Conservation (phyloP, 2,888 invertebrate species). For the Coecobrya sp. region DNA sequence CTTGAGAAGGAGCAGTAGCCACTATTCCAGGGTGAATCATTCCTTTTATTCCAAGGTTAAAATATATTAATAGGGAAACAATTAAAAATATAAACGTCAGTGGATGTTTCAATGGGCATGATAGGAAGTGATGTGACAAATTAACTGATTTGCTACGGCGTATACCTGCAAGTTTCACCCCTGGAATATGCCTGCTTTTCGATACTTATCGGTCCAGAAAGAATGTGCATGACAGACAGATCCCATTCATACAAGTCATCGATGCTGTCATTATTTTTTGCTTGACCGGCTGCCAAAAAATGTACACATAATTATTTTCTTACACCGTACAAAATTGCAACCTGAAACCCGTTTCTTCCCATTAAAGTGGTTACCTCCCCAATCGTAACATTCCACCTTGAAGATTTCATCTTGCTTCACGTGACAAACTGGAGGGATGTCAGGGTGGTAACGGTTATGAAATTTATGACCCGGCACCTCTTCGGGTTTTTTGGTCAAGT, state of each 20-base stretch:
- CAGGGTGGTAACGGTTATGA: conserved; percentile 16
- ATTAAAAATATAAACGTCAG: background rate
- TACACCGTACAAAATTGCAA: background rate
- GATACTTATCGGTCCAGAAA: conserved; percentile 82
- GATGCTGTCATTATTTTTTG: conserved; percentile 79
- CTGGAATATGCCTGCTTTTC: conserved; percentile 84
- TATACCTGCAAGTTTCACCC: conserved; percentile 75
- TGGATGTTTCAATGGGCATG: too few species aligned
- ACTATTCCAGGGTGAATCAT: conserved; percentile 83
- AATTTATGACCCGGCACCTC: background rate
- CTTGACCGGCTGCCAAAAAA: conserved; percentile 78
- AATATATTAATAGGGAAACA: background rate
- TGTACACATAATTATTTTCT: too few species aligned
- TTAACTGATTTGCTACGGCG: background rate
- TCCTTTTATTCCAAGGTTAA: conserved; percentile 45
- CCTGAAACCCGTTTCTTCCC: too few species aligned
- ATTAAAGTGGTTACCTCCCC: conserved; percentile 72
- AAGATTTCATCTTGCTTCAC: conserved; percentile 81
- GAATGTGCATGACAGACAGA: conserved; percentile 65
- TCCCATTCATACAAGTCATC: conserved; percentile 74
- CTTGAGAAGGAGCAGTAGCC: conserved; percentile 80
- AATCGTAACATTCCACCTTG: conserved; percentile 83
- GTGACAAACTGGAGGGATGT: conserved; percentile 78
- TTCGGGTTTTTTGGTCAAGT: background rate
- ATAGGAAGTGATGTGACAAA: background rate